phyloP scores from a whole-genome alignment of 1,140 invertebrate species.

The Cecropterus lyciades region DNA sequence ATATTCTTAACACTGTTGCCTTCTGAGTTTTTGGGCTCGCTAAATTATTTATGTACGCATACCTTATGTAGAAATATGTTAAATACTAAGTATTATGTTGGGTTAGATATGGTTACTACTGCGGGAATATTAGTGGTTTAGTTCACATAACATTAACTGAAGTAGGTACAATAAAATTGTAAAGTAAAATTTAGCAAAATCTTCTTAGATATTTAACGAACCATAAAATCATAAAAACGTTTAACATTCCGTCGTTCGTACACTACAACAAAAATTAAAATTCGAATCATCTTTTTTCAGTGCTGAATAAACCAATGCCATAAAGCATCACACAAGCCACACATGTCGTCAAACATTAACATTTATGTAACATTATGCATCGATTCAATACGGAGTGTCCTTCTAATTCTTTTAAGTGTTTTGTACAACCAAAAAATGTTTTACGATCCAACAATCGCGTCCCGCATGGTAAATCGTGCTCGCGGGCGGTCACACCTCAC shows the following conservation, averaged over 20 bases:
- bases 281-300: background rate
- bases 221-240: no score
- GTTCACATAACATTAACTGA: no score
- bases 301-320: constrained; percentile 5
- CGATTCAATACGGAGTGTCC: constrained; percentile 51
- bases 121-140: no score
- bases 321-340: constrained; percentile 42
- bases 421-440: constrained; percentile 69
- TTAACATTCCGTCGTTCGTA: no score
- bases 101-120: no score
- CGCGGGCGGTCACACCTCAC: constrained; percentile 71
- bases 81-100: no score
- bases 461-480: constrained; percentile 66
- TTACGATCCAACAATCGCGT: constrained; percentile 62
- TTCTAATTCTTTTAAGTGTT: constrained; percentile 64
- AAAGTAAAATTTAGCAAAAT: no score
- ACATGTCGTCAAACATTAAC: constrained; percentile 45
- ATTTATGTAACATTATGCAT: constrained; percentile 46
- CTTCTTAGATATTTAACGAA: no score
- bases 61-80: no score
- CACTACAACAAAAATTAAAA: background rate
- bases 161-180: no score
- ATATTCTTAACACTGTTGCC: background rate
- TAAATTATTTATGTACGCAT: no score
- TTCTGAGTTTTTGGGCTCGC: no score